These are phyloP conservation scores for Pipistrellus pygmaeus DNA, from an alignment of 2,797 vertebrate genomes.

Conservation along the genomic window DNA sequence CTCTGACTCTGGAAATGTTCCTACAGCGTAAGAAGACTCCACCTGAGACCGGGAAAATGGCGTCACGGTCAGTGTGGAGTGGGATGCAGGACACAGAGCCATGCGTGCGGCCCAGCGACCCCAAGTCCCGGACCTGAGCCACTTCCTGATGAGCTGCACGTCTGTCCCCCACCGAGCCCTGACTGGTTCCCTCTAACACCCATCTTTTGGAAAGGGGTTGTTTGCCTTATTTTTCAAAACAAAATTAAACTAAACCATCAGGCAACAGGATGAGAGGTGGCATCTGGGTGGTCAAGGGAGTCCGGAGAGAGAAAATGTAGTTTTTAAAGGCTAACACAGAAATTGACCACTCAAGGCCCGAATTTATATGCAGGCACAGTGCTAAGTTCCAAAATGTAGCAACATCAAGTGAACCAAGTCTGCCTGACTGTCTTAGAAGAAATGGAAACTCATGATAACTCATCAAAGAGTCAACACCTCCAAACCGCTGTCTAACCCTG, in stretches of 20 bases:
- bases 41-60: rapidly evolving
- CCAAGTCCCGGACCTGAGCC: neutral
- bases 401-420: rapidly evolving
- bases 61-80: neutral
- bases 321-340: neutral
- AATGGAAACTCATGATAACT: neutral
- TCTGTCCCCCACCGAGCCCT: neutral
- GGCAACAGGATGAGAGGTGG: slow-evolving; percentile 7
- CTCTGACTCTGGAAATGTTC: slow-evolving; percentile 7
- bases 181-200: neutral
- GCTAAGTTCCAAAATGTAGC: neutral
- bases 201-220: neutral
- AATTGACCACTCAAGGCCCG: neutral
- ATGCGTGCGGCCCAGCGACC: neutral
- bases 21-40: neutral
- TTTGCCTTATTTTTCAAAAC: slow-evolving; percentile 8
- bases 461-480: no score
- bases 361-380: rapidly evolving
- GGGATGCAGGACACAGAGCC: neutral
- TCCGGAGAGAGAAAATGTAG: neutral
- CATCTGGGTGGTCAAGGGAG: neutral
- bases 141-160: rapidly evolving
- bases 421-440: neutral
- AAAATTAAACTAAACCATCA: neutral
- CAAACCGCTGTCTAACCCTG: neutral